Evolutionary conservation across 2,113 vertebrate genomes (phyloP).

Genomic region (Spilogale gracilis): DNA sequence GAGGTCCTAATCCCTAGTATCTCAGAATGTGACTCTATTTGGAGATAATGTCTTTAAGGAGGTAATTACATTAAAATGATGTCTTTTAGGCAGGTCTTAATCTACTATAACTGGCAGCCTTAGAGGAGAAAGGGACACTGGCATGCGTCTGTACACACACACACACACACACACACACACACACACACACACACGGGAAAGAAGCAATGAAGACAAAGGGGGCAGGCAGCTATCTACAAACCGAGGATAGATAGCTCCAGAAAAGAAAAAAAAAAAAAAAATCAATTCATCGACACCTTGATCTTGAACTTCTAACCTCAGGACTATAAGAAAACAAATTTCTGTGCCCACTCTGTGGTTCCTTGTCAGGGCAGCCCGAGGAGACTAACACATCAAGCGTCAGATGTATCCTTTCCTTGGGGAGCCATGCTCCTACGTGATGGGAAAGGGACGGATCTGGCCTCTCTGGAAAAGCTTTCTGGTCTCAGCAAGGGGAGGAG

Average conservation of each 20-base stretch:
- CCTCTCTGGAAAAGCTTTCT: background rate
- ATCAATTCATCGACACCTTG: background rate
- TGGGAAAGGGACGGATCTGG: background rate
- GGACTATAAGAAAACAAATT: background rate
- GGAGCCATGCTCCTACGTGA: background rate
- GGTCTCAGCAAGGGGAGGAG: no score
- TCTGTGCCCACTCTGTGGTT: background rate
- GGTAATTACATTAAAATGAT: background rate
- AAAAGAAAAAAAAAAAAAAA: background rate
- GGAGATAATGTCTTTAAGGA: background rate
- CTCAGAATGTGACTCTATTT: background rate
- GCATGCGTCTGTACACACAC: background rate
- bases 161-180: no score
- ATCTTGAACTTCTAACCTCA: background rate
- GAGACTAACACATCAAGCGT: background rate
- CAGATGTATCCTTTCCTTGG: background rate
- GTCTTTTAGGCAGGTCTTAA: background rate
- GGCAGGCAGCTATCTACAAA: background rate
- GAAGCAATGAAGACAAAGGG: background rate
- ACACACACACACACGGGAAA: background rate
- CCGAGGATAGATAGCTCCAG: background rate
- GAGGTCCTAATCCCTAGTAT: background rate
- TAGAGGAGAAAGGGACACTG: background rate
- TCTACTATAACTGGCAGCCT: background rate
- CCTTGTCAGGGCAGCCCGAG: background rate